Evolutionary conservation across 1,140 invertebrate genomes (phyloP).

Genomic region (Lasaia peninsularis): DNA sequence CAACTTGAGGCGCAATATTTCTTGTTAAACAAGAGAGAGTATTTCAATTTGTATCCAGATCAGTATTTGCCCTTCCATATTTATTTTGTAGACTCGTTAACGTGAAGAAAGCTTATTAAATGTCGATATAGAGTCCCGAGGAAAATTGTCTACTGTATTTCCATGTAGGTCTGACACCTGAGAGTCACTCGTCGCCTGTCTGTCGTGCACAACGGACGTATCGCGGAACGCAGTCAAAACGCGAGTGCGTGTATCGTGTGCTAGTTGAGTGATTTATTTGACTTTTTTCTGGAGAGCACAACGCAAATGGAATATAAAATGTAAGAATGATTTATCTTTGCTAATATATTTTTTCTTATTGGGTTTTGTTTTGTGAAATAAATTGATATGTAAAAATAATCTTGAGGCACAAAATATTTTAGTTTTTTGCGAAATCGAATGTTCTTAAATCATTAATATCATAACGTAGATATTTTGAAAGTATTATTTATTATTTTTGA

Average conservation of each 20-base stretch:
- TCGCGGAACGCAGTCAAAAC: constrained; percentile 9
- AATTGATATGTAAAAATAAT: too few species aligned
- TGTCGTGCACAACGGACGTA: constrained; percentile 33
- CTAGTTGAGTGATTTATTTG: constrained; percentile 32
- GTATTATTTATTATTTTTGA: too few species aligned
- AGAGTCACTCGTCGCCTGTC: constrained; percentile 48
- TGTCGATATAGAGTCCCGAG: background rate
- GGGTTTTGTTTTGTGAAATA: background rate
- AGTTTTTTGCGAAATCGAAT: too few species aligned
- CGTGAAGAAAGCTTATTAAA: constrained; percentile 8
- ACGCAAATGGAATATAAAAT: constrained; percentile 27
- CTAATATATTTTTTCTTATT: constrained; percentile 18
- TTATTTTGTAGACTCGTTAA: background rate
- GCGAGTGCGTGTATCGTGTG: constrained; percentile 30
- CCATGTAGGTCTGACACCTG: constrained; percentile 33
- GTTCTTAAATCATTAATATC: too few species aligned
- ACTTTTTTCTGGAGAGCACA: constrained; percentile 24
- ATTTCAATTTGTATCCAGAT: background rate
- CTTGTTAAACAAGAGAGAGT: background rate
- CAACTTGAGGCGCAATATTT: too few species aligned
- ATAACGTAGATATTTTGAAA: too few species aligned
- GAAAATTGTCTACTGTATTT: background rate
- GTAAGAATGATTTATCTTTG: constrained; percentile 21
- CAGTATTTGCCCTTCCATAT: background rate
- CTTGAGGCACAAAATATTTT: too few species aligned